Evolutionary conservation across 2,797 vertebrate species (phyloP).

Genomic region (Chrysocyon brachyurus): DNA sequence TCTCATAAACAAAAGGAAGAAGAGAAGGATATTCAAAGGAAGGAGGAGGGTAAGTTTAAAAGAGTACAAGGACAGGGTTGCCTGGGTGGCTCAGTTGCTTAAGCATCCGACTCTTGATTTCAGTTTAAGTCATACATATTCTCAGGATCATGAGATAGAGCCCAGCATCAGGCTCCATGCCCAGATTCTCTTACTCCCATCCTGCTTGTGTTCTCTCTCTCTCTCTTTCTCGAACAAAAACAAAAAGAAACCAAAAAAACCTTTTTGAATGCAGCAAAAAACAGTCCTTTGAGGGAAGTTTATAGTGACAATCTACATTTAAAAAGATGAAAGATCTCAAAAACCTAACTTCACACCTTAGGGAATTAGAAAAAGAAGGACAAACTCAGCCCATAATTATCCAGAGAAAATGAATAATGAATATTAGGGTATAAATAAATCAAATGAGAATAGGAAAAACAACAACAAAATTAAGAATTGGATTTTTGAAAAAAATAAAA

Average conservation of each 20-base stretch:
- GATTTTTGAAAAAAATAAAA: not conserved
- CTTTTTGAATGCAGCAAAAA: not conserved
- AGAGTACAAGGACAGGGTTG: not conserved
- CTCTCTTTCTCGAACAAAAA: not conserved
- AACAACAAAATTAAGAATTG: not conserved
- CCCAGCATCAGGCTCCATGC: rapidly evolving
- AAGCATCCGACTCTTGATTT: not conserved
- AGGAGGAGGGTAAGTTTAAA: not conserved
- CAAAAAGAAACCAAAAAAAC: not conserved
- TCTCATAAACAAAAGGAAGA: not conserved
- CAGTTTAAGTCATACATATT: not conserved
- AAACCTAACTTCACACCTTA: not conserved
- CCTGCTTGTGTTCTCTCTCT: not conserved
- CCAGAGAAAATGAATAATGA: not conserved
- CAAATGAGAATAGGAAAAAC: not conserved
- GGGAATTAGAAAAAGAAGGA: not conserved
- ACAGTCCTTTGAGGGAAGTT: not conserved
- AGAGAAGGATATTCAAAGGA: not conserved
- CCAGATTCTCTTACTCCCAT: too few species aligned
- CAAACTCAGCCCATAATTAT: not conserved
- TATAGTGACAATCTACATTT: not conserved
- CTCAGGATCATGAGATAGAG: not conserved
- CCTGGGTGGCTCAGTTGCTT: not conserved
- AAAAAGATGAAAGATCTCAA: not conserved
- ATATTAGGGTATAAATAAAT: not conserved